These are phyloP conservation scores for Drosophila mojavensis DNA, from an alignment of 1,140 invertebrate species.

Conservation along the genomic window DNA sequence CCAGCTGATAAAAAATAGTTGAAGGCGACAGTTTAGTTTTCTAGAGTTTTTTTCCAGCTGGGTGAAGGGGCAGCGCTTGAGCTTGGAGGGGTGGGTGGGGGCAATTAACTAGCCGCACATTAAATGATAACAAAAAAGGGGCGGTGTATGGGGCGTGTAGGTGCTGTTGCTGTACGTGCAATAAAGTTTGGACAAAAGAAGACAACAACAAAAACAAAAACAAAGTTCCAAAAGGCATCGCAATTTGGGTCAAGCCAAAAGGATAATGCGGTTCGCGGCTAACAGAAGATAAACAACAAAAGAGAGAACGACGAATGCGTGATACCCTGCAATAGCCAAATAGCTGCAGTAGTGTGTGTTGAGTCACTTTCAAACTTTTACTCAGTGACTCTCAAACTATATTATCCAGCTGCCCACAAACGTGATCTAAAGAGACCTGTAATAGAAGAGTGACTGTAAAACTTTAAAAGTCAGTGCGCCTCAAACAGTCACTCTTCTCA, in stretches of 20 bases:
- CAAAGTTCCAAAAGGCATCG: constrained; percentile 39
- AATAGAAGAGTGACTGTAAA: too few species aligned
- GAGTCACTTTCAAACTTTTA: too few species aligned
- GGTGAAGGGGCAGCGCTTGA: not conserved
- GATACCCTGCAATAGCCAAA: not conserved
- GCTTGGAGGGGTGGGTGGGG: not conserved
- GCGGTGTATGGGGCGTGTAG: not conserved
- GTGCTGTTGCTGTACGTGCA: constrained; percentile 19
- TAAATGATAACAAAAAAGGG: constrained; percentile 62
- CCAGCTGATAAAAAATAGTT: constrained; percentile 57
- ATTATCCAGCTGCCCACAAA: too few species aligned
- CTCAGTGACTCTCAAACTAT: too few species aligned
- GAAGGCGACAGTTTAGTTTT: constrained; percentile 51
- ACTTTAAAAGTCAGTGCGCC: too few species aligned
- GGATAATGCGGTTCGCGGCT: constrained; percentile 67
- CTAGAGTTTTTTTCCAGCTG: constrained; percentile 40
- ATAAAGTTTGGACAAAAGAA: constrained; percentile 63
- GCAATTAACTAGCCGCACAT: constrained; percentile 73
- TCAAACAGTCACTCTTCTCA: too few species aligned
- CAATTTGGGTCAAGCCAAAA: constrained; percentile 74
- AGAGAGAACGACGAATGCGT: too few species aligned
- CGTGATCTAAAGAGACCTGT: too few species aligned
- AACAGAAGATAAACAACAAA: constrained; percentile 16
- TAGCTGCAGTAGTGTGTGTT: not conserved
- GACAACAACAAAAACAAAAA: constrained; percentile 40